Evolutionary conservation across 2,113 vertebrate species (phyloP).

Genomic region (Sminthopsis crassicaudata): DNA sequence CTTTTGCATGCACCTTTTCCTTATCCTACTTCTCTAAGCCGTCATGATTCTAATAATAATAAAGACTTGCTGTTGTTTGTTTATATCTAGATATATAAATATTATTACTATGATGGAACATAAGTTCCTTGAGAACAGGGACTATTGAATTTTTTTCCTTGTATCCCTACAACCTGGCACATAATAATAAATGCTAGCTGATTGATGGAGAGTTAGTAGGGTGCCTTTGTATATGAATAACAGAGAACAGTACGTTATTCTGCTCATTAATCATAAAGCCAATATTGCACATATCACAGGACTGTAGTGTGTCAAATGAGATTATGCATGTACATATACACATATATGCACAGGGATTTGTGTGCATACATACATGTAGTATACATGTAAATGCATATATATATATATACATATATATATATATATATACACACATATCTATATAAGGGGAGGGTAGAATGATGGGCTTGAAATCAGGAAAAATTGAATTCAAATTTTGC

Average conservation of each 20-base stretch:
- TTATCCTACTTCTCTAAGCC: background rate
- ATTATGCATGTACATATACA: background rate
- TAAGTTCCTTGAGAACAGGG: background rate
- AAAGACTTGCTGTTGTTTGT: background rate
- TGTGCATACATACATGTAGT: background rate
- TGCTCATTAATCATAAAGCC: background rate
- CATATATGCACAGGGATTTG: background rate
- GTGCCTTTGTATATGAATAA: background rate
- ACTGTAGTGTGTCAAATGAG: background rate
- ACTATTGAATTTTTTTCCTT: background rate
- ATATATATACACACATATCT: background rate
- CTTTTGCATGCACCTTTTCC: background rate
- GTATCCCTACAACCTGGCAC: background rate
- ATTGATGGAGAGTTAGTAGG: background rate
- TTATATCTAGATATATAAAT: background rate
- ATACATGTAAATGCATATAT: background rate
- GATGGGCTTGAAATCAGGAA: constrained; percentile 12
- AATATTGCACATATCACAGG: background rate
- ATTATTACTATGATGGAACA: background rate
- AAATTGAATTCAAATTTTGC: background rate
- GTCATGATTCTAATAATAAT: background rate
- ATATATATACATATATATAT: too few relatives aligned
- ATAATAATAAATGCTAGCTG: background rate
- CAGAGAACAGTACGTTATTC: background rate
- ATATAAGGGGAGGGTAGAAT: background rate